A percentile compares a stretch with the other conserved stretches of the same genome.
Evolutionary conservation across 2,797 vertebrate species (phyloP).

Genomic region (Sitta carolinensis): DNA sequence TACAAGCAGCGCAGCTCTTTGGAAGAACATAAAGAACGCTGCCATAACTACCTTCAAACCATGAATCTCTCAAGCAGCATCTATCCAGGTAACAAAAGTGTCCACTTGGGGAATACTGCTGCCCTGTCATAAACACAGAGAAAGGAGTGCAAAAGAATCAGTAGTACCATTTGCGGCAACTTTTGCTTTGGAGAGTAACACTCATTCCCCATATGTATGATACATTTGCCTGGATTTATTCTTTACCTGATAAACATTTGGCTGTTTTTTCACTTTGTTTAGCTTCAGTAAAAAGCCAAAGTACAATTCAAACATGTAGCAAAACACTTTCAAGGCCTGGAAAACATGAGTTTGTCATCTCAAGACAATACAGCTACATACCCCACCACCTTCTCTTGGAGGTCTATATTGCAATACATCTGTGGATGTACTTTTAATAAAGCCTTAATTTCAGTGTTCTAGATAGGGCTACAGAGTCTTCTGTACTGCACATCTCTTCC

Average conservation of each 20-base stretch:
- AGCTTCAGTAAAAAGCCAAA: background rate
- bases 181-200: background rate
- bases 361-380: background rate
- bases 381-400: background rate
- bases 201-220: background rate
- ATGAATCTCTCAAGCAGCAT: constrained; percentile 94
- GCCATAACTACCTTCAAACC: constrained; percentile 97
- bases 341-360: background rate
- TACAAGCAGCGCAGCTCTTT: constrained; percentile 98
- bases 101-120: background rate
- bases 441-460: background rate
- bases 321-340: background rate
- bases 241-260: background rate
- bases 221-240: background rate
- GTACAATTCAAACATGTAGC: background rate
- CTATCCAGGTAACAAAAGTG: constrained; percentile 87
- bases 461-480: background rate
- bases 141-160: background rate
- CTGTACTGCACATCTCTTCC: background rate
- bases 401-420: background rate
- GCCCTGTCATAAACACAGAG: background rate
- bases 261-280: background rate
- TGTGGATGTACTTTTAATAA: background rate
- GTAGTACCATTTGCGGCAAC: background rate
- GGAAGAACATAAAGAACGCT: constrained; percentile 98